A percentile compares a stretch with the other conserved stretches of the same genome.
Conservation (phyloP, 30 jellyfish, hydroid and myxozoan genomes). For the Phacellophora camtschatica region DNA sequence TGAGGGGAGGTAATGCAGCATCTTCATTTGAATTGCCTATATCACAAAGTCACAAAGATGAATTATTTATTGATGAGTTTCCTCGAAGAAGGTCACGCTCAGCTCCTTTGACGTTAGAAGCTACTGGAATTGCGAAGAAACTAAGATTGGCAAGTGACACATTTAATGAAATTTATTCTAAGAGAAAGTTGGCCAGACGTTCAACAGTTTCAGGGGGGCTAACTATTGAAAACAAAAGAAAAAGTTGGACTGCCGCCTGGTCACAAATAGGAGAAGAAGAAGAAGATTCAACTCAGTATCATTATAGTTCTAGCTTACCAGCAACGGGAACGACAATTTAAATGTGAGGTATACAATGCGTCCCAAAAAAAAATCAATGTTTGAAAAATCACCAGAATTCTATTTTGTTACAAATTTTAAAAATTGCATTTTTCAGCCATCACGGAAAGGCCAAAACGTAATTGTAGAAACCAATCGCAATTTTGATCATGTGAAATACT, state of each 20-base stretch:
- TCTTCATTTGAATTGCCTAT: constrained; percentile 42
- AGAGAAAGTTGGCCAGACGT: not conserved
- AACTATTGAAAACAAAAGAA: not conserved
- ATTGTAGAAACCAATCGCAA: no score
- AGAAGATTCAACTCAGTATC: constrained; percentile 8
- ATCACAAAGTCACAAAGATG: not conserved
- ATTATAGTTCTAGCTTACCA: constrained; percentile 34
- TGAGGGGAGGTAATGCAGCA: not conserved
- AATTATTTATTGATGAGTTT: constrained; percentile 6
- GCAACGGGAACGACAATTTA: constrained; percentile 34
- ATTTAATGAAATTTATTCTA: constrained; percentile 36
- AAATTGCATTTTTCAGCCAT: no score
- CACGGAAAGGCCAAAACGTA: no score
- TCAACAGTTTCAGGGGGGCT: constrained; percentile 25
- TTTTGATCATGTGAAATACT: no score
- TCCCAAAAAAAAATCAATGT: not conserved
- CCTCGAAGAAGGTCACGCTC: constrained; percentile 69
- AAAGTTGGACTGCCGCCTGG: constrained; percentile 58
- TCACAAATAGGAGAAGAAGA: constrained; percentile 7
- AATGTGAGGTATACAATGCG: not conserved
- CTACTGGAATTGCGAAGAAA: constrained; percentile 64
- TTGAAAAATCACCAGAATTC: not conserved
- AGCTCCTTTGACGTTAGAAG: constrained; percentile 80
- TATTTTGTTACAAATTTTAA: not conserved
- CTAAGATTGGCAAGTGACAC: constrained; percentile 69